Evolutionary conservation across 2,888 invertebrate species (phyloP).

Genomic region (Mythimna pallens): DNA sequence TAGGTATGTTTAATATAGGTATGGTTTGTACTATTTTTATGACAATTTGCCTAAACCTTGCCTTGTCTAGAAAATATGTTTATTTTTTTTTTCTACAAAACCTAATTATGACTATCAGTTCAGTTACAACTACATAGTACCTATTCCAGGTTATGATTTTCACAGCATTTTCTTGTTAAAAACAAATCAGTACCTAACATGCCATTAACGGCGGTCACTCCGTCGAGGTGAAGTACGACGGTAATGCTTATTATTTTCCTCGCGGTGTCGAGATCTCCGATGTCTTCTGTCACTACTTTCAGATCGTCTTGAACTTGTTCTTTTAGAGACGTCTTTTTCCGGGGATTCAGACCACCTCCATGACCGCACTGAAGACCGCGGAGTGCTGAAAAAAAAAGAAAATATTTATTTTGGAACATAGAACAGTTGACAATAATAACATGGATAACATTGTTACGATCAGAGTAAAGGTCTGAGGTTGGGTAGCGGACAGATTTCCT

Average conservation of each 20-base stretch:
- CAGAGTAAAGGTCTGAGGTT: too few relatives aligned
- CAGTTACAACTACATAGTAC: too few relatives aligned
- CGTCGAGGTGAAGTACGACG: constrained; percentile 43
- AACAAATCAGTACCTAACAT: neutral
- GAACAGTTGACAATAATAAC: too few relatives aligned
- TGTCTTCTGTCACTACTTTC: constrained; percentile 53
- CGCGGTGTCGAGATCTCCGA: constrained; percentile 48
- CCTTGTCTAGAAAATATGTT: neutral
- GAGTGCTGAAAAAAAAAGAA: constrained; percentile 61
- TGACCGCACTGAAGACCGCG: constrained; percentile 71
- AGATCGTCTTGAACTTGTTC: constrained; percentile 57
- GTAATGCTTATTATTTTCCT: constrained; percentile 39
- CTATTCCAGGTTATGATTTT: neutral
- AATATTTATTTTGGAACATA: too few relatives aligned
- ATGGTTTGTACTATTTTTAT: neutral
- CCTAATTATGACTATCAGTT: neutral
- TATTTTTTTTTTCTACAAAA: neutral
- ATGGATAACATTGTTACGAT: too few relatives aligned
- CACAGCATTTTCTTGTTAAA: neutral
- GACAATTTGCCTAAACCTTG: neutral
- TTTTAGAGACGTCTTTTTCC: constrained; percentile 81
- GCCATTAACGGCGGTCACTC: constrained; percentile 39
- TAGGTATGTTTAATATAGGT: too few relatives aligned
- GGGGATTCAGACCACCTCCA: constrained; percentile 96
- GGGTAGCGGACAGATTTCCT: too few relatives aligned